Evolutionary conservation across 1,140 invertebrate genomes (phyloP).

Genomic region (Elymnias hypermnestra): DNA sequence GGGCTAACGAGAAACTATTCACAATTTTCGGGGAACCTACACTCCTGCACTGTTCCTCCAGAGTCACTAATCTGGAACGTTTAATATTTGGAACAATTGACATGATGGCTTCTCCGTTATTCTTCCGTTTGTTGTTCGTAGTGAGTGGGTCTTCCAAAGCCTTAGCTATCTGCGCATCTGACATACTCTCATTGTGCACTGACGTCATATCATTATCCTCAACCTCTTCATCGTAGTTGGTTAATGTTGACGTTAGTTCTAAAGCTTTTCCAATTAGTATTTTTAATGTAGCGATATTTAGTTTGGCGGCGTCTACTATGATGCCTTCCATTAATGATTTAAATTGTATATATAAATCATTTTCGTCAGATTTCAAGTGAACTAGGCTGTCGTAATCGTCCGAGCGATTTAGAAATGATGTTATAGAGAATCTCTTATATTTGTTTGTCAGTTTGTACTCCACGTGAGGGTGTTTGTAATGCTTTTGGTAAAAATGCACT

Average conservation of each 20-base stretch:
- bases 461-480: constrained; percentile 26
- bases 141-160: constrained; percentile 17
- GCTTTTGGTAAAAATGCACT: constrained; percentile 37
- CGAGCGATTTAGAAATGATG: constrained; percentile 23
- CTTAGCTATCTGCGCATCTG: constrained; percentile 22
- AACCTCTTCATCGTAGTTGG: constrained; percentile 24
- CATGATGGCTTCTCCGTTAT: neutral
- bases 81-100: neutral
- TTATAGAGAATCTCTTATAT: constrained; percentile 35
- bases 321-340: constrained; percentile 43
- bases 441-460: constrained; percentile 22
- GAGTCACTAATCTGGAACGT: neutral
- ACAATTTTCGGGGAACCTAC: constrained; percentile 31
- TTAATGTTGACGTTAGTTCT: constrained; percentile 43
- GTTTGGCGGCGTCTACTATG: constrained; percentile 29
- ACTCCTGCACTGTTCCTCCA: neutral
- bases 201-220: constrained; percentile 20
- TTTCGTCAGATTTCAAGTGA: constrained; percentile 14
- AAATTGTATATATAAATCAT: constrained; percentile 43
- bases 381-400: constrained; percentile 14
- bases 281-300: constrained; percentile 28
- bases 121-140: constrained; percentile 9
- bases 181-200: constrained; percentile 10
- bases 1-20: constrained; percentile 35
- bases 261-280: constrained; percentile 37